Evolutionary conservation across 2,888 invertebrate species (phyloP), one percentile per base, ranked within the genome.

Genomic region (Cheilosia variabilis): DNA sequence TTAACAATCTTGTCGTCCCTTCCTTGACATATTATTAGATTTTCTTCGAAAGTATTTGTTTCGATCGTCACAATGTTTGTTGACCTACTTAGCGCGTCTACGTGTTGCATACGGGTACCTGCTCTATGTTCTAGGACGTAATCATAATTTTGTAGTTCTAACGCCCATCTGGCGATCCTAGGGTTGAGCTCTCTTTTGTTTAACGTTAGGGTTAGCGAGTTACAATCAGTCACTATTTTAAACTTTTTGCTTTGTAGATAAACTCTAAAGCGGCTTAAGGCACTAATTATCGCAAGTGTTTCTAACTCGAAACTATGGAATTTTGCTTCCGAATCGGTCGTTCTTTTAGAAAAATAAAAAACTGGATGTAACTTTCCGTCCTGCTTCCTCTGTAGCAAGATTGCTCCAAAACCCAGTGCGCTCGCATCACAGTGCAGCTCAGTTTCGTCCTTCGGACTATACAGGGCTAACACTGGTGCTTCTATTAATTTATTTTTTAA

Each of bases 351-450:
- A 88, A 89, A 90, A 75, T 89, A 90, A 57, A 89, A 89, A 0
- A 91, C 72, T 0, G 90, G 90, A 37, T 91, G 89, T 24, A 90
- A 82, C 45, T 87, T 82, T 5, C 50, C 65, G 80, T 89, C 88
- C 2, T 66, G 6, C 50, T 90, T 89, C 52, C 77, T 87, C 79
- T 91, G 91, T 50, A 91, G 15, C 17, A 91, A 75, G 9, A 91
- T 88, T 0, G 88, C 88, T 0, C 90, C 91, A 76, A 88, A 90
- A 2, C 90, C 90, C 2, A 84, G 15, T 2, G 88, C 63, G 78
- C 89, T 89, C 1, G 90, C 91, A 87, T 91, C 90, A 24, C 89
- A 90, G 60, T 91, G 91, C 47, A 91, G 71, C 75, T 91, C 90
- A 4, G 90, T 91, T 55, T 89, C 88, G 17, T 87, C 72, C 4